phyloP scores from a whole-genome alignment of 2,888 invertebrate species.

The Pandemis cinnamomeana region DNA sequence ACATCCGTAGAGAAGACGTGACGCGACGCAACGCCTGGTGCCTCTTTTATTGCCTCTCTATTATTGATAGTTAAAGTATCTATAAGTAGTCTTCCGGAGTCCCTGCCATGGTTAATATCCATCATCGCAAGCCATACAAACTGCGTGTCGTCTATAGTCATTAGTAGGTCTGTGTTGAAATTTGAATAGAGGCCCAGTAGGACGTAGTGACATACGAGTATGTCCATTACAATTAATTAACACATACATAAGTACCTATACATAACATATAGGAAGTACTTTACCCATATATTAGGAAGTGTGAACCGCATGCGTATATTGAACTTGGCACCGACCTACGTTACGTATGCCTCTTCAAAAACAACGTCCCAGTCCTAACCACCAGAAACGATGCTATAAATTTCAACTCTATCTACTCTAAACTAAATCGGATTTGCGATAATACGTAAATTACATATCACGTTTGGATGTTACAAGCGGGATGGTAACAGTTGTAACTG shows the following conservation, averaged over 20 bases:
- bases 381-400: neutral
- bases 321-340: conserved; percentile 1
- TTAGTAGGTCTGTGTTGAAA: neutral
- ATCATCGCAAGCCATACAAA: too few relatives aligned
- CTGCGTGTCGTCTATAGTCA: neutral
- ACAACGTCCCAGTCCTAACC: neutral
- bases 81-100: too few relatives aligned
- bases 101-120: too few relatives aligned
- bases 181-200: neutral
- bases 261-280: conserved; percentile 3
- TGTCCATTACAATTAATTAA: neutral
- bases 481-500: neutral
- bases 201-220: neutral
- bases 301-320: neutral
- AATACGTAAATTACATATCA: neutral
- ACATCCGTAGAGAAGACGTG: too few relatives aligned
- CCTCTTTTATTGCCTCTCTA: too few relatives aligned
- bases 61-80: too few relatives aligned
- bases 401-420: neutral
- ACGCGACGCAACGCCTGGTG: too few relatives aligned
- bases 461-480: neutral
- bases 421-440: neutral
- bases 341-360: neutral
- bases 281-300: conserved; percentile 3
- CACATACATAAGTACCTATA: neutral